Evolutionary conservation across 2,113 vertebrate genomes (phyloP).

Genomic region (Puntigrus tetrazona): DNA sequence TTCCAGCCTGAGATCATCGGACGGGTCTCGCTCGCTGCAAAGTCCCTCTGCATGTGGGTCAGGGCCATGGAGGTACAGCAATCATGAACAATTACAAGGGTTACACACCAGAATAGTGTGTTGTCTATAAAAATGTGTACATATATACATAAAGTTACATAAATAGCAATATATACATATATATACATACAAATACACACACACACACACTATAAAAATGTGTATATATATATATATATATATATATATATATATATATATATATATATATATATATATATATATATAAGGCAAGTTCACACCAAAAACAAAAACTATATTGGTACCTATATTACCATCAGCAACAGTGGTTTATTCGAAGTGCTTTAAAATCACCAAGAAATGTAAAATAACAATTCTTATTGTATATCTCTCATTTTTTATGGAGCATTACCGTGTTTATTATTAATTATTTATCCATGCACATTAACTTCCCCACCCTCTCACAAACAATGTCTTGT

Average conservation of each 20-base stretch:
- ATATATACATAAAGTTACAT: too few species aligned
- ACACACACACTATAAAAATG: too few species aligned
- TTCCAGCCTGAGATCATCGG: conserved; percentile 88
- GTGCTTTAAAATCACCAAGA: neutral
- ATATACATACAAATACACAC: too few species aligned
- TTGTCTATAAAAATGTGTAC: too few species aligned
- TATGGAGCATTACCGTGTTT: neutral
- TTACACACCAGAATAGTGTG: neutral
- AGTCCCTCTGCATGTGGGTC: conserved; percentile 93
- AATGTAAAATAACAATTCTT: neutral
- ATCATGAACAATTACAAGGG: too few species aligned
- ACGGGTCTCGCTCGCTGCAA: conserved; percentile 84
- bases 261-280: too few species aligned
- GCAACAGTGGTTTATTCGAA: neutral
- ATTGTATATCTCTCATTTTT: neutral
- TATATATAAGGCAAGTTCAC: neutral
- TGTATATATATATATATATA: too few species aligned
- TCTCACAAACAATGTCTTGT: neutral
- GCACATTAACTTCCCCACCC: neutral
- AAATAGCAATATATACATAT: too few species aligned
- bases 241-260: too few species aligned
- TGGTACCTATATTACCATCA: neutral
- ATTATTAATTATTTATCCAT: neutral
- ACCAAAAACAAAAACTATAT: neutral
- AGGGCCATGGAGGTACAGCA: conserved; percentile 85